Percentiles rank a stretch among this genome's conserved stretches.
These are phyloP conservation scores for Apolygus lucorum DNA, from an alignment of 1,140 invertebrate species.

Conservation along the genomic window DNA sequence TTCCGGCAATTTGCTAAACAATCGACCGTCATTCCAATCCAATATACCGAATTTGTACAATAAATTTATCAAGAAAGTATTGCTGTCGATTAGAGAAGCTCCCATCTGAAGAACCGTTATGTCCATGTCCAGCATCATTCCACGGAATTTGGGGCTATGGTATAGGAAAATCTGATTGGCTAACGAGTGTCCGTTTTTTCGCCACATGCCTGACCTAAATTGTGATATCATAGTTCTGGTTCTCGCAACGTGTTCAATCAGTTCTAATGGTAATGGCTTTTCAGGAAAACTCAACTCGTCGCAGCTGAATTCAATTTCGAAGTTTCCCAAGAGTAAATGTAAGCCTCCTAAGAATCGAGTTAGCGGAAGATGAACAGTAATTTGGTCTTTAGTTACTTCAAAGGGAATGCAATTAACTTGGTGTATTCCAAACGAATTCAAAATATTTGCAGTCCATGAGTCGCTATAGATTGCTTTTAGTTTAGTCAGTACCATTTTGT, in stretches of 20 bases:
- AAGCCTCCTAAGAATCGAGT: conserved; percentile 79
- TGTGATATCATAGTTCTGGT: conserved; percentile 69
- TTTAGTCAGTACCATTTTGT: conserved; percentile 54
- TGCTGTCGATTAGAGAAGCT: conserved; percentile 74
- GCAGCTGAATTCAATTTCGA: conserved; percentile 48
- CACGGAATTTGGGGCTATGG: conserved; percentile 62
- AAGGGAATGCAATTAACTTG: conserved; percentile 57
- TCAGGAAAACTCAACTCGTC: no score
- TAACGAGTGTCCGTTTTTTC: conserved; percentile 91
- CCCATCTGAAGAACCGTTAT: conserved; percentile 84
- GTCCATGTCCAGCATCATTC: conserved; percentile 70
- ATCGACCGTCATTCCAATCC: conserved; percentile 66
- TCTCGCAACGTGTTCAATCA: conserved; percentile 68
- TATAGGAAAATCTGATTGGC: conserved; percentile 95
- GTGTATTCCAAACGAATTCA: no score
- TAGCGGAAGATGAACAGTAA: conserved; percentile 84
- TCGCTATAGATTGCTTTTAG: no score
- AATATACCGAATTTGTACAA: conserved; percentile 85
- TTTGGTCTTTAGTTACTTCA: conserved; percentile 50
- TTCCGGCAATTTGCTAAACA: conserved; percentile 69
- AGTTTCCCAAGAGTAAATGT: conserved; percentile 65
- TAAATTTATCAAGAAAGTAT: conserved; percentile 88
- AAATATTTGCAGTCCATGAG: no score
- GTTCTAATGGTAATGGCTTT: conserved; percentile 64
- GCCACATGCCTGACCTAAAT: conserved; percentile 93